Base-by-base conservation (phyloP, 1,140 invertebrate genomes). In the Rhopalosiphum maidis region DNA sequence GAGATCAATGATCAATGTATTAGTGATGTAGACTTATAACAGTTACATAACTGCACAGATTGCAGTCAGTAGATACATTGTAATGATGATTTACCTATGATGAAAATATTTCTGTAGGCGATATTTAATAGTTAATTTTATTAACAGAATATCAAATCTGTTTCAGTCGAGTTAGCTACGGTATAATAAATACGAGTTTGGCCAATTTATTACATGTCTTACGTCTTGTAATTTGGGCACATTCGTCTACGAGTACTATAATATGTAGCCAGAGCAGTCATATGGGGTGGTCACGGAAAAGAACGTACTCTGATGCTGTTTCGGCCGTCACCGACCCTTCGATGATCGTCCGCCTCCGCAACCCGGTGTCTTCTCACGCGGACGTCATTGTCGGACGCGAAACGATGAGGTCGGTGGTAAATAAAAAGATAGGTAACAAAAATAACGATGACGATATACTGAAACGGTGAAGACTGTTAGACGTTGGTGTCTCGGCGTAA, bases 291-390 rank as follows among this genome's bases (percentile, higher is more conserved):
- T 77, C 60, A 77, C 60, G 60, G n/a, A n/a, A 77, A 77, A 77
- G 30, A 77, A 77, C 60, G n/a, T 77, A 77, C 60, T 77, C 60
- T 68, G 60, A 77, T 77, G 60, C 60, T 77, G 60, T n/a, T 77
- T 18, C 15, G 30, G 30, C n/a, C 15, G 60, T 15, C 60, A n/a
- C 60, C 60, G 60, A 68, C 60, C 60, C 30, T 77, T 77, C 60
- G 60, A 77, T 35, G 60, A 21, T 77, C n/a, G 60, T 77, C 30
- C 60, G n/a, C 60, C 60, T n/a, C 15, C 48, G 48, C 48, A 51
- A 51, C 11, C 48, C n/a, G 60, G 15, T 77, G 60, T 77, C 60
- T 77, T 77, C 60, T 77, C 3, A 77, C 30, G n/a, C 30, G 60
- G 60, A 77, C 30, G 60, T n/a, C 60, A 77, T 77, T 77, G 15